Conservation (phyloP, 64 coral and sea anemone species). For the Pachyseris speciosa region DNA sequence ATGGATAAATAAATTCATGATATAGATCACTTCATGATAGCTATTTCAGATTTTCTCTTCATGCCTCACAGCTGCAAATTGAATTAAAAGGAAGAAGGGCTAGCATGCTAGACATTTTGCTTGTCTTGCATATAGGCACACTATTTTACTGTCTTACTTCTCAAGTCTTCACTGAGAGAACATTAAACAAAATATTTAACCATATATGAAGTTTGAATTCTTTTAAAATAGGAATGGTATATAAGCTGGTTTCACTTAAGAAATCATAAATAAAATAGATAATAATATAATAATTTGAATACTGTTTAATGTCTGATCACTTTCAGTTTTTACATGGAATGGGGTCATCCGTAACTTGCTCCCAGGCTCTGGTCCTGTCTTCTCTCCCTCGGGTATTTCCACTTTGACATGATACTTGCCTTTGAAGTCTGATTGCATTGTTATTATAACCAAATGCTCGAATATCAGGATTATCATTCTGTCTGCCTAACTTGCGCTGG, state of each 20-base stretch:
- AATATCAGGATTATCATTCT: constrained; percentile 48
- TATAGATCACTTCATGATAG: no score
- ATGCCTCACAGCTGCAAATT: not conserved
- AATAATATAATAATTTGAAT: constrained; percentile 12
- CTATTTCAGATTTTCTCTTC: constrained; percentile 7
- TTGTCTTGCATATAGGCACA: not conserved
- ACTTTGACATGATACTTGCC: constrained; percentile 23
- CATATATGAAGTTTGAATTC: constrained; percentile 40
- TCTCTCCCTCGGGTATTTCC: constrained; percentile 4
- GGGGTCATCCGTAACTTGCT: constrained; percentile 43
- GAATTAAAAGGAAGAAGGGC: constrained; percentile 7
- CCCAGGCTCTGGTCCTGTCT: constrained; percentile 43
- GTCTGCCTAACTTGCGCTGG: constrained; percentile 32
- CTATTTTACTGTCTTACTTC: not conserved
- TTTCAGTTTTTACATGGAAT: constrained; percentile 35
- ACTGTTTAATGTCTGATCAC: constrained; percentile 24
- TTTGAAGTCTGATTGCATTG: constrained; percentile 55
- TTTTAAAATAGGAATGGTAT: constrained; percentile 45
- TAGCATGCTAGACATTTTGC: not conserved
- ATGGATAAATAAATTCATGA: not conserved
- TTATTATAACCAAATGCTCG: constrained; percentile 44
- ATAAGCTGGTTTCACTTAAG: constrained; percentile 13
- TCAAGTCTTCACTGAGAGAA: not conserved
- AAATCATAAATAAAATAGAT: constrained; percentile 49
- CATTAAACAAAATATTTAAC: constrained; percentile 19